These are phyloP conservation scores for Neostethus bicornis DNA, from an alignment of 2,797 vertebrate species.

Conservation along the genomic window DNA sequence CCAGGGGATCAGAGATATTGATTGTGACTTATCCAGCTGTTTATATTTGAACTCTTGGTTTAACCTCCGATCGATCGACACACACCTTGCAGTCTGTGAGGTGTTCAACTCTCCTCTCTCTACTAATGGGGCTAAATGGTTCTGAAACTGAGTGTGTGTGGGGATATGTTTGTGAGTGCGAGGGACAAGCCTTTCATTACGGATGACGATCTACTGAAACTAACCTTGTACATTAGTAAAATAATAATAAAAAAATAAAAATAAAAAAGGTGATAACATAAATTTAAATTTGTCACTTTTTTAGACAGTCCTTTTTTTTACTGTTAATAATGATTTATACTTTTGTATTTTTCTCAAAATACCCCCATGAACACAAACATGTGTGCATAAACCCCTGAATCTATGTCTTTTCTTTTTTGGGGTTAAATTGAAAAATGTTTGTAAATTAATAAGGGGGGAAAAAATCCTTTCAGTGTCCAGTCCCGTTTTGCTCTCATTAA, in stretches of 20 bases:
- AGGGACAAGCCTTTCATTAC: slow-evolving; percentile 5
- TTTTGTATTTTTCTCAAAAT: too few relatives aligned
- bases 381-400: too few relatives aligned
- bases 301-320: too few relatives aligned
- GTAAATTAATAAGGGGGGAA: slow-evolving; percentile 43
- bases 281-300: too few relatives aligned
- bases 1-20: slow-evolving; percentile 78
- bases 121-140: slow-evolving; percentile 78
- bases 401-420: too few relatives aligned
- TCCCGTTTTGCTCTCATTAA: slow-evolving; percentile 45
- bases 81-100: slow-evolving; percentile 74
- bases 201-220: not conserved
- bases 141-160: slow-evolving; percentile 29
- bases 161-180: slow-evolving; percentile 10
- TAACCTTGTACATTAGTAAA: not conserved
- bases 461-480: slow-evolving; percentile 34
- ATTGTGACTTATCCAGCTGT: slow-evolving; percentile 85
- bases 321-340: too few relatives aligned
- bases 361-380: too few relatives aligned
- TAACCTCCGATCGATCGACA: slow-evolving; percentile 83
- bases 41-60: slow-evolving; percentile 85
- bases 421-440: too few relatives aligned
- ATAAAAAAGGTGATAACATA: not conserved
- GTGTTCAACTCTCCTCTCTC: slow-evolving; percentile 76
- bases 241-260: not conserved